These are phyloP conservation scores for Catamblyrhynchus diadema DNA, from an alignment of 2,797 vertebrate genomes.

Conservation along the genomic window DNA sequence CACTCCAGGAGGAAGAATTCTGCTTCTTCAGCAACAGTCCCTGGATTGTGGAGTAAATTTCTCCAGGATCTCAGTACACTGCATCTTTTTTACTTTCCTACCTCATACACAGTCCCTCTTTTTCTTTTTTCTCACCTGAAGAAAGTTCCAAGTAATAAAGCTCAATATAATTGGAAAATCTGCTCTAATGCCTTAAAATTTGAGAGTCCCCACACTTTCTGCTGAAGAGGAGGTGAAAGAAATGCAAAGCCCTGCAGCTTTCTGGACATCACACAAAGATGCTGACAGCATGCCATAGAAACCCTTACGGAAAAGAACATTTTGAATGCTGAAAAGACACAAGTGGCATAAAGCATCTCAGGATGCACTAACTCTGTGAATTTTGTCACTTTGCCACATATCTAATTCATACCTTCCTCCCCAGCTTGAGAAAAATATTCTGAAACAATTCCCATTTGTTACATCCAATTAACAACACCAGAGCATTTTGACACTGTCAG, in stretches of 20 bases:
- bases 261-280: not conserved
- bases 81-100: not conserved
- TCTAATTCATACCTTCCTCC: not conserved
- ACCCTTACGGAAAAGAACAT: not conserved
- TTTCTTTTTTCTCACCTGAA: not conserved
- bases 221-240: not conserved
- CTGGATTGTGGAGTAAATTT: not conserved
- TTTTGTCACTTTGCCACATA: not conserved
- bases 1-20: rapidly evolving
- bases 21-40: not conserved
- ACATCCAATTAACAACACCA: not conserved
- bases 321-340: not conserved
- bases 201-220: not conserved
- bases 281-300: not conserved
- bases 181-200: not conserved
- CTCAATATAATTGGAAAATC: rapidly evolving
- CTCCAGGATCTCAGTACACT: not conserved
- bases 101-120: not conserved
- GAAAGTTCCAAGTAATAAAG: rapidly evolving
- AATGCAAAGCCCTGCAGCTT: not conserved
- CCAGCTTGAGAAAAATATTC: not conserved
- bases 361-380: not conserved
- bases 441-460: not conserved
- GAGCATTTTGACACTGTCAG: not conserved
- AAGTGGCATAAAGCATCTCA: not conserved